phyloP scores from a whole-genome alignment of 2,888 invertebrate species.

The Lycaena phlaeas region DNA sequence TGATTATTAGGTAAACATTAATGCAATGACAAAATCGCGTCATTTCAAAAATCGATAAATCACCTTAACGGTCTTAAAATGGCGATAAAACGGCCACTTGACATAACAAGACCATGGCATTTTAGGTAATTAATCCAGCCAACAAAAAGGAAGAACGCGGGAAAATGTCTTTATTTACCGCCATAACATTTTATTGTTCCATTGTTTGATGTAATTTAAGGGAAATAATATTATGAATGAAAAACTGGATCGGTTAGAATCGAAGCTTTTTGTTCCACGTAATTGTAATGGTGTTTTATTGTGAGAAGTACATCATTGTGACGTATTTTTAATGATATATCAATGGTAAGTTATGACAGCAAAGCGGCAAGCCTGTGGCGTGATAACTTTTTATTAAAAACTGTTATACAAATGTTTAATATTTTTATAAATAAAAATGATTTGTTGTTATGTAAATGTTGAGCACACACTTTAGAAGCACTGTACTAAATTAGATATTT shows the following conservation, averaged over 20 bases:
- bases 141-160: neutral
- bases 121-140: constrained; percentile 4
- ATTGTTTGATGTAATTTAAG: constrained; percentile 2
- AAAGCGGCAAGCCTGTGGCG: no score
- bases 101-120: neutral
- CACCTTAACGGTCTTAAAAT: constrained; percentile 1
- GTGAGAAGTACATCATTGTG: constrained; percentile 5
- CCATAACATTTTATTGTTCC: constrained; percentile 7
- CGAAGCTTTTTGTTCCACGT: neutral
- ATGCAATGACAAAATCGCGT: neutral
- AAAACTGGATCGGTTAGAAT: constrained; percentile 3
- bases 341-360: no score
- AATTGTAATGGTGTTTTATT: neutral
- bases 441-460: no score
- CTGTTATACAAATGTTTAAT: no score
- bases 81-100: neutral
- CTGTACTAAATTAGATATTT: no score
- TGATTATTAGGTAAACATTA: no score
- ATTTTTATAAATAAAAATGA: no score
- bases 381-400: no score
- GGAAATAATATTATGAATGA: constrained; percentile 5
- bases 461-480: no score
- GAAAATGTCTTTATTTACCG: constrained; percentile 5
- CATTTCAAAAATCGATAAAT: constrained; percentile 1
- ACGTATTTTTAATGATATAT: no score